Evolutionary conservation across 2,113 vertebrate species (phyloP).

Genomic region (Limanda limanda): DNA sequence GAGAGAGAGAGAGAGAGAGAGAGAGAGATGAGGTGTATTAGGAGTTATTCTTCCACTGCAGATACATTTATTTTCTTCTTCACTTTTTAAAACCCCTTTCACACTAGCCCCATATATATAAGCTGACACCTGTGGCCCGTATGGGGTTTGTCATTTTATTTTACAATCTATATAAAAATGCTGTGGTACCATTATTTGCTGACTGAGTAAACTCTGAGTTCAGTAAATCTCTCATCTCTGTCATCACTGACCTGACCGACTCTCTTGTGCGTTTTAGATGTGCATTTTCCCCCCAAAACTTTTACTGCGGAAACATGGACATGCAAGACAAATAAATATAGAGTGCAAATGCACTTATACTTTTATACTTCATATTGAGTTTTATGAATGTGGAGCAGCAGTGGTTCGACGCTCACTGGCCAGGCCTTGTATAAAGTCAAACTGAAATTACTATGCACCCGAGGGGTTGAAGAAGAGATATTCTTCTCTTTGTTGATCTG

Average conservation of each 20-base stretch:
- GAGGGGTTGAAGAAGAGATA: neutral
- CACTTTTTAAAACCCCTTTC: neutral
- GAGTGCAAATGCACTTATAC: constrained; percentile 61
- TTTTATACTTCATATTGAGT: constrained; percentile 61
- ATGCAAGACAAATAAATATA: constrained; percentile 52
- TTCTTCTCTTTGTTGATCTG: constrained; percentile 9
- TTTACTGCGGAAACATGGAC: constrained; percentile 25
- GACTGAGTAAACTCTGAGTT: neutral
- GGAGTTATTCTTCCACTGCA: too few species aligned
- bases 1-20: too few species aligned
- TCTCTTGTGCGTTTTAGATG: constrained; percentile 15
- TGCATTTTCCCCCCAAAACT: neutral
- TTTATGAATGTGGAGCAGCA: constrained; percentile 58
- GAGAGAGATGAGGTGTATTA: neutral
- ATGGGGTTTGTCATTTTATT: neutral
- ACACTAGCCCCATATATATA: neutral
- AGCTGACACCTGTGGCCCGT: neutral
- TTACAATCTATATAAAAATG: neutral
- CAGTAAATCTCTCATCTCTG: constrained; percentile 1
- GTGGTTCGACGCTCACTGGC: constrained; percentile 35
- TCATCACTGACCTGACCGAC: constrained; percentile 6
- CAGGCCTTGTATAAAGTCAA: constrained; percentile 23
- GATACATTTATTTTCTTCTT: too few species aligned
- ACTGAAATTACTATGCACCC: constrained; percentile 35
- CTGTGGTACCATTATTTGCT: neutral